Evolutionary conservation across 2,797 vertebrate genomes (phyloP).

Genomic region (Calcarius lapponicus): DNA sequence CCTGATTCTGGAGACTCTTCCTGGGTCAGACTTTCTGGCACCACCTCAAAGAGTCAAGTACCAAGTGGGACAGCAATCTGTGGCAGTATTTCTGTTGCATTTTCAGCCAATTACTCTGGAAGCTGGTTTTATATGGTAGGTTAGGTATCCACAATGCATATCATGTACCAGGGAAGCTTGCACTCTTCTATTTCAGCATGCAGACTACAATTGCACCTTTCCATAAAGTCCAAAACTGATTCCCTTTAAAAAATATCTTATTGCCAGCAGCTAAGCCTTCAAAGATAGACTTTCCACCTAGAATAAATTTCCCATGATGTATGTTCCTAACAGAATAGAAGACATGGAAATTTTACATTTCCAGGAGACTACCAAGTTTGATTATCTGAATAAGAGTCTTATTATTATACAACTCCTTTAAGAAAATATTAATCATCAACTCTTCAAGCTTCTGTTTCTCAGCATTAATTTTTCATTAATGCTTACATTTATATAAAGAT

Average conservation of each 20-base stretch:
- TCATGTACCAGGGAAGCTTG: not conserved
- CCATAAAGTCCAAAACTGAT: not conserved
- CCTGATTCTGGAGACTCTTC: not conserved
- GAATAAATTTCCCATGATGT: not conserved
- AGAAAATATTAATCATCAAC: not conserved
- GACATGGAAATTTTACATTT: not conserved
- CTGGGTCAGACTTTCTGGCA: not conserved
- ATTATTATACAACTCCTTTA: not conserved
- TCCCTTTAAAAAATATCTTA: not conserved
- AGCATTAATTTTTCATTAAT: not conserved
- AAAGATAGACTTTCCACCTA: not conserved
- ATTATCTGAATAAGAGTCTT: not conserved
- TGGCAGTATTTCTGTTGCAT: not conserved
- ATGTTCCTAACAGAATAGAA: not conserved
- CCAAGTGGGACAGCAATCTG: not conserved
- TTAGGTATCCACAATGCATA: not conserved
- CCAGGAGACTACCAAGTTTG: not conserved
- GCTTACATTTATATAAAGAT: not conserved
- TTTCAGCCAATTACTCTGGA: not conserved
- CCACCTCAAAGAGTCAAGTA: not conserved
- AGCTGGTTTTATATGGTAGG: not conserved
- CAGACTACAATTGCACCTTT: not conserved
- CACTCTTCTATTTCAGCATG: not conserved
- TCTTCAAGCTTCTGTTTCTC: not conserved
- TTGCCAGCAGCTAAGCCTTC: not conserved